Conservation (phyloP, 1,140 invertebrate species). For the Atta colombica region DNA sequence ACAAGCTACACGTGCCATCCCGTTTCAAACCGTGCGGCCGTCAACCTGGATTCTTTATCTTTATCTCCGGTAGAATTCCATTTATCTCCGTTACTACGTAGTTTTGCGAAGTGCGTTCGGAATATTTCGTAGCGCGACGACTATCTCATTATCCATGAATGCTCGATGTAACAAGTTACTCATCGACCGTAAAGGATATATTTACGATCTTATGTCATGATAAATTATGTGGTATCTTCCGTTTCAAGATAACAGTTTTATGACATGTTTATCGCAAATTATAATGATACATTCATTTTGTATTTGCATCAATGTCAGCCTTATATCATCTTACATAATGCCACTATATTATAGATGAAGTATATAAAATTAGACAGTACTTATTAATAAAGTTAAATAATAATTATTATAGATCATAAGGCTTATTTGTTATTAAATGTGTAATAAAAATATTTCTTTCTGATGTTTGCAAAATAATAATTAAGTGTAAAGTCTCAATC, state of each 20-base stretch:
- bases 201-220: background rate
- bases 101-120: slow-evolving; percentile 46
- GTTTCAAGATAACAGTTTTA: slow-evolving; percentile 12
- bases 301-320: background rate
- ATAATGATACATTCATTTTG: background rate
- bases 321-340: background rate
- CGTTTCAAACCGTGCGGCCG: slow-evolving; percentile 48
- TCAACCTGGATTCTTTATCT: slow-evolving; percentile 63
- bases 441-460: background rate
- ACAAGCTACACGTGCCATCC: slow-evolving; percentile 58
- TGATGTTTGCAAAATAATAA: background rate
- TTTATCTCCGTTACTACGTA: slow-evolving; percentile 49
- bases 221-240: slow-evolving; percentile 27
- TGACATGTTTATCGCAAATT: slow-evolving; percentile 1
- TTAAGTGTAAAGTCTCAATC: background rate
- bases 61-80: slow-evolving; percentile 53
- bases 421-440: background rate
- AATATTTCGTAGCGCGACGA: slow-evolving; percentile 30
- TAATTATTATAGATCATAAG: too few species aligned
- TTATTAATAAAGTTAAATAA: background rate
- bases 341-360: background rate
- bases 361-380: background rate
- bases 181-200: slow-evolving; percentile 20
- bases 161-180: slow-evolving; percentile 31
- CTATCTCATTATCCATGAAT: slow-evolving; percentile 55